These are phyloP conservation scores for Strigamia maritima DNA, from an alignment of 2,888 invertebrate genomes.

Conservation along the genomic window DNA sequence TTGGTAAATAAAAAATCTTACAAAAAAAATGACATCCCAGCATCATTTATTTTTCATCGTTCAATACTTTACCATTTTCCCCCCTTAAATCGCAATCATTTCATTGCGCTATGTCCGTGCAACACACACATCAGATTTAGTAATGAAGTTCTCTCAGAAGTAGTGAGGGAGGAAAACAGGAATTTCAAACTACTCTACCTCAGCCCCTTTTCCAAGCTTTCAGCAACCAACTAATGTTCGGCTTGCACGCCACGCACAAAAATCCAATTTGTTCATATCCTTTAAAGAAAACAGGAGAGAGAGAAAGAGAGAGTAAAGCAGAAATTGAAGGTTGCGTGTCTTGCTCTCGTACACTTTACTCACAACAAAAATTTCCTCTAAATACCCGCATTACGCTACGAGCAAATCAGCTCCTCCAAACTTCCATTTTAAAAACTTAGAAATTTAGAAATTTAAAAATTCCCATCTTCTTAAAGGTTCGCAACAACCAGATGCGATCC, in stretches of 20 bases:
- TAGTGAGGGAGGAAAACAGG: background rate
- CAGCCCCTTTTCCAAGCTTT: background rate
- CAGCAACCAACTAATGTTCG: constrained; percentile 1
- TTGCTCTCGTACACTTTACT: background rate
- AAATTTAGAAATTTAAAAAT: background rate
- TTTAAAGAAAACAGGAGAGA: background rate
- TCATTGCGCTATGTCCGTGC: background rate
- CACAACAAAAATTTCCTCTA: background rate
- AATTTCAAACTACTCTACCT: background rate
- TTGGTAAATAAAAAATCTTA: too few relatives aligned
- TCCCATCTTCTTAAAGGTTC: background rate
- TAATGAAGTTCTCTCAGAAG: constrained; percentile 8
- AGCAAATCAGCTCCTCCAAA: background rate
- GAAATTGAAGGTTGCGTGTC: constrained; percentile 1
- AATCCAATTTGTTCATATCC: constrained; percentile 22
- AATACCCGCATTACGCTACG: background rate
- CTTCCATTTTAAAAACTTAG: background rate
- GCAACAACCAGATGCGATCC: background rate
- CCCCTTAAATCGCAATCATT: background rate
- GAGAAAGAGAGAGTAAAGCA: background rate
- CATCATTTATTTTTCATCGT: background rate
- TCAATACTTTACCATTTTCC: background rate
- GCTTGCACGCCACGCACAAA: constrained; percentile 5
- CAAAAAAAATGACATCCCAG: too few relatives aligned
- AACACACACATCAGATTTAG: constrained; percentile 1